Conservation (phyloP, 2,113 vertebrate genomes). For the Boulengerochromis microlepis region DNA sequence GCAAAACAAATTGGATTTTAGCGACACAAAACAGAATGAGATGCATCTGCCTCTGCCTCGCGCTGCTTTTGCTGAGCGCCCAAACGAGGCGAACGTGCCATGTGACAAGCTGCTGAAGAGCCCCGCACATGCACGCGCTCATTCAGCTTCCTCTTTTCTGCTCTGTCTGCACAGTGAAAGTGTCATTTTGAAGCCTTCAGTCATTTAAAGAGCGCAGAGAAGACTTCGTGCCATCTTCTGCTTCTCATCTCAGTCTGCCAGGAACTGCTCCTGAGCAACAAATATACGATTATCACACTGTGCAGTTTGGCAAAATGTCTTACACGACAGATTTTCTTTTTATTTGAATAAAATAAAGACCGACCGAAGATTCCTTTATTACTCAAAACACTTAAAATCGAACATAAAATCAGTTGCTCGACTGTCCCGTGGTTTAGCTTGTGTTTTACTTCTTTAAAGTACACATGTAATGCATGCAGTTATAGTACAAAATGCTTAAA, state of each 20-base stretch:
- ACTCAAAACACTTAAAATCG: not conserved
- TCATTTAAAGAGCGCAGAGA: not conserved
- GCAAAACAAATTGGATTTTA: not conserved
- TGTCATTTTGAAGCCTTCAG: not conserved
- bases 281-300: not conserved
- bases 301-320: not conserved
- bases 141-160: not conserved
- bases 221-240: not conserved
- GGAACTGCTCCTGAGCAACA: not conserved
- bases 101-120: not conserved
- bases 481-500: not conserved
- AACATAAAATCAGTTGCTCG: not conserved
- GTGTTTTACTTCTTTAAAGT: not conserved
- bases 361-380: not conserved
- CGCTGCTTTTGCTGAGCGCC: not conserved
- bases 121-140: not conserved
- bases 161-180: not conserved
- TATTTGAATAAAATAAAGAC: not conserved
- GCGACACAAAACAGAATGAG: not conserved
- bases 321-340: not conserved
- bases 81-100: not conserved
- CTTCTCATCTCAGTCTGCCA: constrained; percentile 10
- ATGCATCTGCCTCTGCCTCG: not conserved
- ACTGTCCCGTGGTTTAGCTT: not conserved
- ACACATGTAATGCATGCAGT: not conserved